Conservation (phyloP, 1,140 invertebrate genomes). For the Babylonia areolata region DNA sequence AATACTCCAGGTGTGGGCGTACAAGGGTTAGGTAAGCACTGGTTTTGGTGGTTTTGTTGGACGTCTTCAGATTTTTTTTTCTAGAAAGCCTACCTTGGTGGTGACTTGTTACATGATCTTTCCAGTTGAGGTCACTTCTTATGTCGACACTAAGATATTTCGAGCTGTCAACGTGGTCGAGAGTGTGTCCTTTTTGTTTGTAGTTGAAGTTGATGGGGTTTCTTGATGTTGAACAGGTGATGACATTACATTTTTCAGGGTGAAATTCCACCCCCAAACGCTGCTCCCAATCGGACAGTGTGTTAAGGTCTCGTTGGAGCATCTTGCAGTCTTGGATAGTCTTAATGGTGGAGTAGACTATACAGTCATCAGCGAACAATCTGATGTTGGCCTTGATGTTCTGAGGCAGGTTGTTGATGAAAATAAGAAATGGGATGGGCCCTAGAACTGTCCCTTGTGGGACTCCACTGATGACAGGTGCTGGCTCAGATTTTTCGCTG, state of each 20-base stretch:
- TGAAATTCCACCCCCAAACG: constrained; percentile 45
- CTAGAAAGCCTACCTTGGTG: too few species aligned
- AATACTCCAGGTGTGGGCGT: too few species aligned
- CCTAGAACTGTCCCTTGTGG: not conserved
- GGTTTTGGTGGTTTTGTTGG: too few species aligned
- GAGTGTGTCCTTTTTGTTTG: too few species aligned
- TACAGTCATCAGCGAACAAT: constrained; percentile 48
- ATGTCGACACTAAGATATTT: too few species aligned
- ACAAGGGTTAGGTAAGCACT: too few species aligned
- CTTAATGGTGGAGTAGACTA: constrained; percentile 33
- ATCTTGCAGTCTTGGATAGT: not conserved
- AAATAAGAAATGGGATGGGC: constrained; percentile 1
- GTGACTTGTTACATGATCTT: too few species aligned
- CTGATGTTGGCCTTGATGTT: constrained; percentile 34
- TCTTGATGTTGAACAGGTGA: not conserved
- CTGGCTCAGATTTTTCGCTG: not conserved
- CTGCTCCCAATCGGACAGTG: constrained; percentile 36
- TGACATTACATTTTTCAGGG: constrained; percentile 41
- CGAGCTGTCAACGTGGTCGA: too few species aligned
- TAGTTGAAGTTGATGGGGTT: too few species aligned
- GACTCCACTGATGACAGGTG: not conserved
- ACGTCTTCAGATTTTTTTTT: too few species aligned
- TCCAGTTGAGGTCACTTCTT: too few species aligned
- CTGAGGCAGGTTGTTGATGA: constrained; percentile 46
- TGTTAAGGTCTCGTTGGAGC: constrained; percentile 37